Percentiles rank a stretch among this genome's conserved stretches.
These are phyloP conservation scores for Drosophila longiperda DNA, from an alignment of 2,888 invertebrate genomes.

Conservation along the genomic window DNA sequence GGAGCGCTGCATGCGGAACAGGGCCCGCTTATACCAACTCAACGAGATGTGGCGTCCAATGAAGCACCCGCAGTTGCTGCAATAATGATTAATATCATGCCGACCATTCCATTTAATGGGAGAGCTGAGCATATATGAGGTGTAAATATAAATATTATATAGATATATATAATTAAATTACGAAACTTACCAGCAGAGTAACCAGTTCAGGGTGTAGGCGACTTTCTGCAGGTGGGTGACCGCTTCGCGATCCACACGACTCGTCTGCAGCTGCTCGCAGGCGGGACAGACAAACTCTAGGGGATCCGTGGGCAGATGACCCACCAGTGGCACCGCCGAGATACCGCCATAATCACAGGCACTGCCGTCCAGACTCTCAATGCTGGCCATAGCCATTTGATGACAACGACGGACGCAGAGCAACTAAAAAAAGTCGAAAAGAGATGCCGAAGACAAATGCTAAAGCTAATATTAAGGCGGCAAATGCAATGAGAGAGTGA, in stretches of 20 bases:
- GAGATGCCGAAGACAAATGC: conserved; percentile 9
- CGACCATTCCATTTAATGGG: conserved; percentile 81
- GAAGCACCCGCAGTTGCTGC: conserved; percentile 82
- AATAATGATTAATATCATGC: conserved; percentile 83
- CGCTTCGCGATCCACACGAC: conserved; percentile 65
- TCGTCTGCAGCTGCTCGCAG: conserved; percentile 65
- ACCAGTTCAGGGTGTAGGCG: conserved; percentile 69
- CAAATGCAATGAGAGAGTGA: neutral
- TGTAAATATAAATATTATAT: neutral
- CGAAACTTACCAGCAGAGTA: conserved; percentile 78
- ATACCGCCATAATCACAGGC: conserved; percentile 55
- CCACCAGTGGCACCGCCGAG: conserved; percentile 73
- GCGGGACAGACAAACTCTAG: conserved; percentile 78
- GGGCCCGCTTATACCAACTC: conserved; percentile 82
- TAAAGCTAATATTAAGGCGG: neutral
- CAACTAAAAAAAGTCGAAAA: conserved; percentile 44
- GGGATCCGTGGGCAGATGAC: conserved; percentile 69
- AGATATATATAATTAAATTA: neutral
- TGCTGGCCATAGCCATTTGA: conserved; percentile 74
- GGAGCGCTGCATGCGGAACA: conserved; percentile 78
- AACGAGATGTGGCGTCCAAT: conserved; percentile 81
- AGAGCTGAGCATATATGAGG: conserved; percentile 51
- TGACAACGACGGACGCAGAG: conserved; percentile 43
- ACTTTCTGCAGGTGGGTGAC: conserved; percentile 74
- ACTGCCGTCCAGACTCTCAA: conserved; percentile 66